These are phyloP conservation scores for Cotesia congregata DNA, from an alignment of 2,888 invertebrate species.

Conservation along the genomic window DNA sequence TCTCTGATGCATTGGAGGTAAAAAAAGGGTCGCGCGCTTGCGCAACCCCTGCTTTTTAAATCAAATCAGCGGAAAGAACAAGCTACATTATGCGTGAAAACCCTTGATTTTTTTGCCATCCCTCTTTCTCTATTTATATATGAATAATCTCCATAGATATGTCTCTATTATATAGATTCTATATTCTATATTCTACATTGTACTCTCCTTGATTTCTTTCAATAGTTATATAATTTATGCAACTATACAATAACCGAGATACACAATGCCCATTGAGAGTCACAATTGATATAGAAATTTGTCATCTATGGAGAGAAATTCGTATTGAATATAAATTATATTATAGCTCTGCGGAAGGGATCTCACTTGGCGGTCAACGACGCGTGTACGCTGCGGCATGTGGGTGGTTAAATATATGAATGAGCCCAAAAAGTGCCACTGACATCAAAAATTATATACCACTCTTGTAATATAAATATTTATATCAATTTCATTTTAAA, in stretches of 20 bases:
- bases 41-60: not conserved
- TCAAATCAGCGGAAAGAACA: conserved; percentile 1
- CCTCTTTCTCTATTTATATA: not conserved
- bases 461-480: too few species aligned
- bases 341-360: not conserved
- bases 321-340: not conserved
- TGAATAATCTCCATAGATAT: not conserved
- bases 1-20: conserved; percentile 1
- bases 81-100: conserved; percentile 1
- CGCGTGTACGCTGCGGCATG: not conserved
- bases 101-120: not conserved
- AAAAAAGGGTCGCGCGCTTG: not conserved
- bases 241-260: not conserved
- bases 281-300: not conserved
- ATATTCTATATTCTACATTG: not conserved
- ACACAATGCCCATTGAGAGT: not conserved
- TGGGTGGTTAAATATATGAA: not conserved
- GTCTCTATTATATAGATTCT: not conserved
- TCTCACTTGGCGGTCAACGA: not conserved
- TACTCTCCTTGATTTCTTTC: not conserved
- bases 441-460: not conserved
- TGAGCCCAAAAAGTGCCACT: not conserved
- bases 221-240: not conserved
- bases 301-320: not conserved
- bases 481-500: too few species aligned